phyloP scores from a whole-genome alignment of 2,113 vertebrate genomes.

The Laticauda colubrina region DNA sequence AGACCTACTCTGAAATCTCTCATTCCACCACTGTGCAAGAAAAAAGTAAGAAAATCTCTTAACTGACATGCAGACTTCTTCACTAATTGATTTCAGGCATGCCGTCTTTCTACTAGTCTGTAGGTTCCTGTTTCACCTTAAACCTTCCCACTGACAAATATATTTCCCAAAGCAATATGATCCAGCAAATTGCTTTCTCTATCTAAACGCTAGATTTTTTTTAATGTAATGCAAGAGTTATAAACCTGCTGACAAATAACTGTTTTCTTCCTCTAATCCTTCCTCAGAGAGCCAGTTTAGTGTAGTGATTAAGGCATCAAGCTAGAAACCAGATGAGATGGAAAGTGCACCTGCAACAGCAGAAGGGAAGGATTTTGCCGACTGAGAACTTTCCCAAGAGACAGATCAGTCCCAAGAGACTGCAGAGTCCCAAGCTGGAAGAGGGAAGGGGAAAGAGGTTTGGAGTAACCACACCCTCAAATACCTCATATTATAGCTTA shows the following conservation, averaged over 20 bases:
- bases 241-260: background rate
- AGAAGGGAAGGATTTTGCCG: background rate
- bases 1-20: background rate
- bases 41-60: background rate
- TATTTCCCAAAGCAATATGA: constrained; percentile 1
- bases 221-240: background rate
- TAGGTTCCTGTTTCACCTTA: background rate
- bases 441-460: background rate
- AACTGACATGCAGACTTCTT: background rate
- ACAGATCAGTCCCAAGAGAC: background rate
- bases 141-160: background rate
- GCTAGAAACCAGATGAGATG: background rate
- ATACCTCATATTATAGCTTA: background rate
- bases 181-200: background rate
- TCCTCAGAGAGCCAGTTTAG: background rate
- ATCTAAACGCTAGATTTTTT: background rate
- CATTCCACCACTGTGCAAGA: background rate
- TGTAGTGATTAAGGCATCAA: background rate
- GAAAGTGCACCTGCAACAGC: background rate
- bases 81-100: constrained; percentile 1
- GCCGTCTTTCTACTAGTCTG: background rate
- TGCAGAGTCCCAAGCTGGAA: background rate
- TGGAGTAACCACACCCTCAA: background rate
- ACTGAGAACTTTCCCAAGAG: background rate
- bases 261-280: background rate